These are phyloP conservation scores for Caenorhabditis parvicauda DNA, from an alignment of 2,888 invertebrate species.

Conservation along the genomic window DNA sequence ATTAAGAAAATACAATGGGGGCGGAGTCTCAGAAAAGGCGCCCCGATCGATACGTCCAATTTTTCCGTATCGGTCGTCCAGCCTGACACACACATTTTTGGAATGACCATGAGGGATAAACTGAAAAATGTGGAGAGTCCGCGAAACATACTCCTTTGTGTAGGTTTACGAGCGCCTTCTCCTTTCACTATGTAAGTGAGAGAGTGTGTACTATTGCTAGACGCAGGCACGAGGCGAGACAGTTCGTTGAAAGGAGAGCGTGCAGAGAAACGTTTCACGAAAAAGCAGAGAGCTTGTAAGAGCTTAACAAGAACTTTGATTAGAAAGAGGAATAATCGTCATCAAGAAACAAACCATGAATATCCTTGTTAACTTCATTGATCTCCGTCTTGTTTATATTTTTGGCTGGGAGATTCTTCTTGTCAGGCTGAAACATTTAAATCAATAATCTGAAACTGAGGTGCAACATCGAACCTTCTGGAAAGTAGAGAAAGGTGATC, in stretches of 20 bases:
- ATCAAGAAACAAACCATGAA: conserved; percentile 6
- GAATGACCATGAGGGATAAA: too few species aligned
- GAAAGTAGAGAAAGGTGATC: conserved; percentile 7
- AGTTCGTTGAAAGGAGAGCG: background rate
- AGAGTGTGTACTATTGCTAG: too few species aligned
- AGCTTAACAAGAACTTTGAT: background rate
- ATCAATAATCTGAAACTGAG: background rate
- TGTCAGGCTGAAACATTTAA: conserved; percentile 6
- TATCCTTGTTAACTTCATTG: conserved; percentile 13
- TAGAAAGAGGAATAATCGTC: background rate
- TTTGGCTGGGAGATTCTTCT: conserved; percentile 1
- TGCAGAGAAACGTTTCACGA: background rate
- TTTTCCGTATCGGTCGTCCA: too few species aligned
- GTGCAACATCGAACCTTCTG: background rate
- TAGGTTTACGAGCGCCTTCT: too few species aligned
- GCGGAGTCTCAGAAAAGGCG: too few species aligned
- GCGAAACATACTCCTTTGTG: too few species aligned
- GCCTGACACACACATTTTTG: too few species aligned
- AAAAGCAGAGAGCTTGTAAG: background rate
- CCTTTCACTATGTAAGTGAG: too few species aligned
- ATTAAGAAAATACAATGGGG: too few species aligned
- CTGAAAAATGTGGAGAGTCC: too few species aligned
- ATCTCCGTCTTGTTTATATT: background rate
- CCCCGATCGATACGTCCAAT: too few species aligned
- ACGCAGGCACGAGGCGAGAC: too few species aligned